phyloP scores from a whole-genome alignment of 2,888 invertebrate species.

The Caenorhabditis sp. region DNA sequence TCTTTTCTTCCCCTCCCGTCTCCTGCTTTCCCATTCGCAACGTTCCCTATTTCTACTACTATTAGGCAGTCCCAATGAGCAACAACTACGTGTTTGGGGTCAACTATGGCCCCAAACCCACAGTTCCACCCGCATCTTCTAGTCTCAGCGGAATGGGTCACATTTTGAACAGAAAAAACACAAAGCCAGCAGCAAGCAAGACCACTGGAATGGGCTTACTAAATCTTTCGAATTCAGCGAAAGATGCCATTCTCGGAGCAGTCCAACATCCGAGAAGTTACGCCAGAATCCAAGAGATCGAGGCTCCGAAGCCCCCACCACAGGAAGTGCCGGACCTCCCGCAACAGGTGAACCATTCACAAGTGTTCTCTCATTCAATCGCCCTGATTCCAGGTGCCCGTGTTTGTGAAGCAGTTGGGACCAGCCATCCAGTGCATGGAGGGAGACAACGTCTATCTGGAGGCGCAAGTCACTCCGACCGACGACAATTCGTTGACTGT shows the following conservation, averaged over 20 bases:
- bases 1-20: conserved; percentile 6
- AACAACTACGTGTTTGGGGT: conserved; percentile 36
- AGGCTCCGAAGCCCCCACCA: conserved; percentile 72
- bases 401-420: conserved; percentile 74
- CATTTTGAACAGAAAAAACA: conserved; percentile 16
- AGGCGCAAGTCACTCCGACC: conserved; percentile 81
- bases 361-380: neutral
- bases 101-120: conserved; percentile 48
- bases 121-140: conserved; percentile 12
- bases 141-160: conserved; percentile 29
- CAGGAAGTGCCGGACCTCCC: conserved; percentile 72
- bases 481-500: conserved; percentile 80
- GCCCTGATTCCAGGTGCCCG: conserved; percentile 71
- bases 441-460: conserved; percentile 81
- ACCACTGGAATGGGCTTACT: conserved; percentile 57
- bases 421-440: conserved; percentile 79
- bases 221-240: conserved; percentile 71
- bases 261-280: conserved; percentile 75
- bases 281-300: conserved; percentile 74
- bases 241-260: conserved; percentile 71
- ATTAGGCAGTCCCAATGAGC: conserved; percentile 9
- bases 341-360: conserved; percentile 57
- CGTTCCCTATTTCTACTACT: conserved; percentile 6
- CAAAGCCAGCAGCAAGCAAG: conserved; percentile 1
- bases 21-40: conserved; percentile 8